Base-by-base conservation (phyloP, 2,113 vertebrate species). In the Corydoras maculifer region DNA sequence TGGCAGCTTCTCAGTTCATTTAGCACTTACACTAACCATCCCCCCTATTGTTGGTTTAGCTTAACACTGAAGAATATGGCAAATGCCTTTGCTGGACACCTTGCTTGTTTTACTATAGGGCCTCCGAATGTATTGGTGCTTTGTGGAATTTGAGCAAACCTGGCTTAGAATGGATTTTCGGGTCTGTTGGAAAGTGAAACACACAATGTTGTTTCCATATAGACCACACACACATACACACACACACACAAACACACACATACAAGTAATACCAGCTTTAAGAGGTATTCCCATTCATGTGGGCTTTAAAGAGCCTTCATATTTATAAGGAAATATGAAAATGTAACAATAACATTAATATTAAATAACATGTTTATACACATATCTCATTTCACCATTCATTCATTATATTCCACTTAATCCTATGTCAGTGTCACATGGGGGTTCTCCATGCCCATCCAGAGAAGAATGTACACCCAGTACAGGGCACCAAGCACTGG, bases 41-140 rank as follows among this genome's bases (percentile, higher is more conserved):
- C 62, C 58, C 4, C 9, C 9, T 66, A 58, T 68, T 74, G 76
- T 65, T 78, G 50, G 51, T 62, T 57, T 59, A 65, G 50, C 68
- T 74, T 65, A 78, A 62, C 57, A 53, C 65, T 74, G 51, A 71
- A 15, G 63, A 74, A 74, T 67, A 68, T 54, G 53, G 35, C 51
- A 53, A 58, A 62, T 55, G 55, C 60, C 43, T 59, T 58, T 55
- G 55, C 29, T 62, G 49, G 58, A 51, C 76, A 78, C 18, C 69
- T 66, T 67, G 72, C 63, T 74, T 74, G 59, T 74, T 78, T 74
- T 74, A 35, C 49, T 14, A n/a, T 62, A 48, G 66, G 59, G 50
- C 15, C n/a, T 29, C 50, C 76, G 18, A 25, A 25, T 55, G 30
- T 60, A 61, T 14, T 62, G 35, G 68, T 66, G 58, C 53, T 64